phyloP scores from a whole-genome alignment of 1,140 invertebrate species.

The Paraescarpia echinospica region DNA sequence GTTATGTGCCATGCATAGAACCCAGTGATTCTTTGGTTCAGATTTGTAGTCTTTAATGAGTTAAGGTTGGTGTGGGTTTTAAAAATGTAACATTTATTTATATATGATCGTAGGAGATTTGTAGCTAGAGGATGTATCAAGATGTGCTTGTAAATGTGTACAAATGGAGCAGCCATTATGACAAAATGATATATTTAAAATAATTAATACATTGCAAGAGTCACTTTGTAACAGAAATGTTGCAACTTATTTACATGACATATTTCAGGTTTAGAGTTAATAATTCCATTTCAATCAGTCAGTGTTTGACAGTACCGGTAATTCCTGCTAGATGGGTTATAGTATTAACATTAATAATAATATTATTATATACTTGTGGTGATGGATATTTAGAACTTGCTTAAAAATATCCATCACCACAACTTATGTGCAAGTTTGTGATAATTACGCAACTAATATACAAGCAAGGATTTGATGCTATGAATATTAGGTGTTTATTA shows the following conservation, averaged over 20 bases:
- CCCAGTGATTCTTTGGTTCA: not conserved
- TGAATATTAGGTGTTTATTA: not conserved
- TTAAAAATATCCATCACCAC: no score
- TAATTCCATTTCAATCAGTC: no score
- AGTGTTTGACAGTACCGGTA: no score
- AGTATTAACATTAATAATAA: no score
- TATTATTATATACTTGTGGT: no score
- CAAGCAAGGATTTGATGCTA: not conserved
- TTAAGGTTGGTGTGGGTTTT: not conserved
- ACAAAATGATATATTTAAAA: not conserved
- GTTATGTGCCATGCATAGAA: not conserved
- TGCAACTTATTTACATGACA: no score
- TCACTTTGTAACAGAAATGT: not conserved
- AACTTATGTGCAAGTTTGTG: no score
- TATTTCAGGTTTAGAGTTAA: no score
- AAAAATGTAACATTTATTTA: not conserved
- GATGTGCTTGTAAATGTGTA: not conserved
- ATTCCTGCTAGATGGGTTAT: no score
- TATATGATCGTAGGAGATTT: not conserved
- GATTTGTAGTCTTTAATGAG: not conserved
- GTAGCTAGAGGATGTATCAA: not conserved
- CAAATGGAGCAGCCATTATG: not conserved
- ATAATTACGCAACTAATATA: no score
- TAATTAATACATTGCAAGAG: not conserved
- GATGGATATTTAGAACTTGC: no score